These are phyloP conservation scores for Pycnomerus fuliginosus DNA, from an alignment of 2,888 invertebrate species.

Conservation along the genomic window DNA sequence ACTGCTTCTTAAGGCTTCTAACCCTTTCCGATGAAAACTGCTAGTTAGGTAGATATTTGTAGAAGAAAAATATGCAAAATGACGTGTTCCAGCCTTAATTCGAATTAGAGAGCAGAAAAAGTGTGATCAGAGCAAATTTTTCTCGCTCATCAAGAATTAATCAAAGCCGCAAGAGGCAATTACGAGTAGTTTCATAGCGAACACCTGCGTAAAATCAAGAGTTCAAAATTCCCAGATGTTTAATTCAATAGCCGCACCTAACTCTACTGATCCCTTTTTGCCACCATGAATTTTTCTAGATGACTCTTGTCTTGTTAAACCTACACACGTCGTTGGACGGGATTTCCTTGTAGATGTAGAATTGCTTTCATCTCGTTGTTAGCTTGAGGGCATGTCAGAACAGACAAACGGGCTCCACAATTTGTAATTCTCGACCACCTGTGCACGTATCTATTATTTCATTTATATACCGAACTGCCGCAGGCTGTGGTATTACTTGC, in stretches of 20 bases:
- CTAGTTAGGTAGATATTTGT: no score
- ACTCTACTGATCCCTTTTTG: neutral
- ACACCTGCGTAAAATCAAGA: slow-evolving; percentile 12
- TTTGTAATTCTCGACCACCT: slow-evolving; percentile 24
- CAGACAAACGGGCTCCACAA: slow-evolving; percentile 25
- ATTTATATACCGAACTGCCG: slow-evolving; percentile 17
- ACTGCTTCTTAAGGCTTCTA: no score
- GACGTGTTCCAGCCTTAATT: no score
- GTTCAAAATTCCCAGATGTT: slow-evolving; percentile 10
- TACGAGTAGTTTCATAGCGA: no score
- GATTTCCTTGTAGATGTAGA: slow-evolving; percentile 9
- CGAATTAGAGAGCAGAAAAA: no score
- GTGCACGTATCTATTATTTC: slow-evolving; percentile 23
- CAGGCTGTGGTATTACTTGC: slow-evolving; percentile 12
- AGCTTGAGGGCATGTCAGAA: slow-evolving; percentile 16
- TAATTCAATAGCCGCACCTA: slow-evolving; percentile 16
- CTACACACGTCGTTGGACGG: neutral
- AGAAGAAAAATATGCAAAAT: no score
- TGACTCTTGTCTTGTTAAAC: slow-evolving; percentile 3
- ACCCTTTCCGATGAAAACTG: no score
- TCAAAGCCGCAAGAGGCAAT: no score
- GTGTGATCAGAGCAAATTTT: no score
- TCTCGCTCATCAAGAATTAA: no score
- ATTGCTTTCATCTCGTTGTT: slow-evolving; percentile 15
- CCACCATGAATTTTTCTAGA: no score